phyloP scores from a whole-genome alignment of 2,113 vertebrate species.

The Conger conger region DNA sequence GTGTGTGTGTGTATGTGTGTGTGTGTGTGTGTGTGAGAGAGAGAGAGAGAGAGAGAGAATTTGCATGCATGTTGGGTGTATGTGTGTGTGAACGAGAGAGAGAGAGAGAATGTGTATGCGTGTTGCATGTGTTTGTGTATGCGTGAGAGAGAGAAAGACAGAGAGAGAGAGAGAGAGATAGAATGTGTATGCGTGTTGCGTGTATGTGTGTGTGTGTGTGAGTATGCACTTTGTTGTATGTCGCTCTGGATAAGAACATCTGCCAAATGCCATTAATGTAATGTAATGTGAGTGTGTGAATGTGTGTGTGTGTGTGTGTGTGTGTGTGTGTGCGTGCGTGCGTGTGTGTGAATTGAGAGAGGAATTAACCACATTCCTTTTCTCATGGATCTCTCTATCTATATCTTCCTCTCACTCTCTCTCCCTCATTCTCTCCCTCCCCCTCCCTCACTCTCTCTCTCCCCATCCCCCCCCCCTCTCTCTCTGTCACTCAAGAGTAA shows the following conservation, averaged over 20 bases:
- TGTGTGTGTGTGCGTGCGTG: too few relatives aligned
- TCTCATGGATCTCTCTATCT: not conserved
- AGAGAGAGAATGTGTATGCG: too few relatives aligned
- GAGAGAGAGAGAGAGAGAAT: slow-evolving; percentile 55
- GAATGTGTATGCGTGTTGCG: slow-evolving; percentile 26
- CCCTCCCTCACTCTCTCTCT: too few relatives aligned
- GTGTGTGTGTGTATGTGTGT: slow-evolving; percentile 48
- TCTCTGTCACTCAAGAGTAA: too few relatives aligned
- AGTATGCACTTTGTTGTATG: too few relatives aligned
- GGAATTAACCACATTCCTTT: not conserved
- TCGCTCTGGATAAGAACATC: too few relatives aligned
- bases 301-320: too few relatives aligned
- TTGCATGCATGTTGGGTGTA: slow-evolving; percentile 20
- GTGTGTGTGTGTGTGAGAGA: slow-evolving; percentile 58
- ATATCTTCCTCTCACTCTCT: not conserved
- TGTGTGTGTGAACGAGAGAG: not conserved
- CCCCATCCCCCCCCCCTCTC: too few relatives aligned
- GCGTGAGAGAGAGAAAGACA: slow-evolving; percentile 51
- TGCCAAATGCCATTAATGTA: too few relatives aligned
- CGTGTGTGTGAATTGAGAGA: not conserved
- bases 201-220: slow-evolving; percentile 32
- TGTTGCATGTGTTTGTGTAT: slow-evolving; percentile 55
- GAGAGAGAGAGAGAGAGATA: slow-evolving; percentile 57
- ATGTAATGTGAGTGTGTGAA: too few relatives aligned
- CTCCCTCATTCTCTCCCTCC: too few relatives aligned